phyloP scores from a whole-genome alignment of 2,888 invertebrate genomes.

The Brachyptera risi region DNA sequence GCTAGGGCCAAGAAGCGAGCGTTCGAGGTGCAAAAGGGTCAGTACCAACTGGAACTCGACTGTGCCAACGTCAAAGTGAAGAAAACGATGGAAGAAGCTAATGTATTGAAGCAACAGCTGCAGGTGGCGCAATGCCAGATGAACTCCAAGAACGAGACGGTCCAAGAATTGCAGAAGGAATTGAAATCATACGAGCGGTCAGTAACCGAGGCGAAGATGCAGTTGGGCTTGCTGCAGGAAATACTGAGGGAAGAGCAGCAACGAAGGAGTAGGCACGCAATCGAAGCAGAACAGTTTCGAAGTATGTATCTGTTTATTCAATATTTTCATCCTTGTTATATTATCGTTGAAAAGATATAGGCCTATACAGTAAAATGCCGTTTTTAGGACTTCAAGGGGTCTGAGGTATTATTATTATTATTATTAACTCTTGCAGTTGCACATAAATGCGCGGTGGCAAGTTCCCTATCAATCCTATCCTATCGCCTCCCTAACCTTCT shows the following conservation, averaged over 20 bases:
- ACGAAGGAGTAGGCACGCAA: not conserved
- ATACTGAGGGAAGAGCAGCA: not conserved
- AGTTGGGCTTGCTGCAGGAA: not conserved
- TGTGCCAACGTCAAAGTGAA: conserved; percentile 38
- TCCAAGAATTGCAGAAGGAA: not conserved
- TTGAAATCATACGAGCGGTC: not conserved
- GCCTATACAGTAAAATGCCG: no score
- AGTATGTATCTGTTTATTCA: not conserved
- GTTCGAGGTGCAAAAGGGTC: conserved; percentile 35
- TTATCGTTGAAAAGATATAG: not conserved
- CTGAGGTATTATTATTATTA: no score
- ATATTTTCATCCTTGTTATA: not conserved
- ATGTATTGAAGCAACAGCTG: conserved; percentile 30
- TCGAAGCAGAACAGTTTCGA: not conserved
- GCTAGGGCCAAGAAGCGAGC: conserved; percentile 35
- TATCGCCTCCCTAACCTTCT: no score
- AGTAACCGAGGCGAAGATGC: not conserved
- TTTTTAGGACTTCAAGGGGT: no score
- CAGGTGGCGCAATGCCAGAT: conserved; percentile 26
- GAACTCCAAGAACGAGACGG: not conserved
- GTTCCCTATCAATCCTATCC: no score
- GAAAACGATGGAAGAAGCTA: conserved; percentile 34
- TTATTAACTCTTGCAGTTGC: no score
- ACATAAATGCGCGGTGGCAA: no score
- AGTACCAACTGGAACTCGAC: conserved; percentile 35